phyloP scores from a whole-genome alignment of 2,797 vertebrate species.

The Gallinago stenura region DNA sequence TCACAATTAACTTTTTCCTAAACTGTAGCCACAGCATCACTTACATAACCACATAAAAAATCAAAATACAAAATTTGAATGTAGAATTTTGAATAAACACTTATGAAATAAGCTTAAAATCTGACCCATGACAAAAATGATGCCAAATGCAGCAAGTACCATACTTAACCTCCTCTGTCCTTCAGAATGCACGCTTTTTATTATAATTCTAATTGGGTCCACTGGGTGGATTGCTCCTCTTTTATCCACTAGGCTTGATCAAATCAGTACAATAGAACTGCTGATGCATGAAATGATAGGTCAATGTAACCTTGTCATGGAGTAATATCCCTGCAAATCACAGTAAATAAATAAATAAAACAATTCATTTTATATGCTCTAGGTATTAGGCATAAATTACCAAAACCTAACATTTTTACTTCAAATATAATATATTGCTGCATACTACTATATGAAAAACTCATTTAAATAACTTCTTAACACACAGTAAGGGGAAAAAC shows the following conservation, averaged over 20 bases:
- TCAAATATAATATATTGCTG: background rate
- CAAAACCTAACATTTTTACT: background rate
- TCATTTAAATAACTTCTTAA: background rate
- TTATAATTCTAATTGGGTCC: conserved; percentile 50
- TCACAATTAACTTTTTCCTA: background rate
- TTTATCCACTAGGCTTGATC: conserved; percentile 4
- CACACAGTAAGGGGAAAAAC: background rate
- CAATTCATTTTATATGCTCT: background rate
- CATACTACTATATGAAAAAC: background rate
- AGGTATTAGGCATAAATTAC: background rate
- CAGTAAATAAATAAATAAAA: conserved; percentile 58
- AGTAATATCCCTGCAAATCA: conserved; percentile 27
- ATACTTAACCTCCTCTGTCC: background rate
- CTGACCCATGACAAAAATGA: background rate
- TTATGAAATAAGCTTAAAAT: background rate
- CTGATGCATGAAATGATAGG: conserved; percentile 61
- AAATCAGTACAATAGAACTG: conserved; percentile 54
- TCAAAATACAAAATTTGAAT: background rate
- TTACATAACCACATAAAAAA: background rate
- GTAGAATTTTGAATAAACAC: background rate
- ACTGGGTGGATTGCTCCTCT: conserved; percentile 36
- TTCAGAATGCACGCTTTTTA: conserved; percentile 47
- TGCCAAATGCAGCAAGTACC: background rate
- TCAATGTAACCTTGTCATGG: conserved; percentile 50
- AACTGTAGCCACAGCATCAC: background rate